Base-by-base conservation (phyloP, 2,113 vertebrate species). In the Caloenas nicobarica region DNA sequence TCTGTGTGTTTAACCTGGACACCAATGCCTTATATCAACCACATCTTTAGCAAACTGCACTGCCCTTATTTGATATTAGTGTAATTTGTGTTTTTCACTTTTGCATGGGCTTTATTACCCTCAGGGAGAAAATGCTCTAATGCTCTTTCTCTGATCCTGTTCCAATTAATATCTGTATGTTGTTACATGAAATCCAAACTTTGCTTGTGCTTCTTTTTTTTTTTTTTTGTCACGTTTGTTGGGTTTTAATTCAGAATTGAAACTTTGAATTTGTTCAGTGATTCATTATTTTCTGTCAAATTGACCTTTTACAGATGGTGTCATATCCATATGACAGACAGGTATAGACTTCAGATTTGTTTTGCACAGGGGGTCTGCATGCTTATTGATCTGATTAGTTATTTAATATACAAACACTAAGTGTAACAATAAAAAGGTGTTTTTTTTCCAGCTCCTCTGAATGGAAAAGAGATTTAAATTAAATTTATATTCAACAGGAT, bases 81-180 rank as follows among this genome's bases (percentile, higher is more conserved):
- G 14, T 23, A 3, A 28, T 91, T 61, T 54, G 16, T 24, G 33
- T 42, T 77, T 64, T 65, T 38, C n/a, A 31, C 8, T 38, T 93
- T 76, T 69, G 8, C 7, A 5, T 11, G 5, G 26, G 3, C 4
- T 33, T 72, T 42, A 10, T 25, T 56, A 1, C 16, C 5, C 53
- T 26, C 12, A 16, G 0, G 3, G 17, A 74, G 19, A 22, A 84
- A 78, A 54, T 14, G 6, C 2, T 60, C 15, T 15, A 26, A 10
- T 11, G n/a, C 4, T 11, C 13, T n/a, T 77, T 51, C 22, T 61
- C 48, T n/a, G 22, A 17, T 40, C 44, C 15, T 16, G 0, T 56
- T 76, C 31, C 24, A 13, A 2, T 79, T 61, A 61, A 4, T 13
- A 61, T 12, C 33, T 33, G 1, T 0, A 0, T 4, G 8, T 29